These are phyloP conservation scores for Esox niger DNA, from an alignment of 2,113 vertebrate genomes.

Conservation along the genomic window DNA sequence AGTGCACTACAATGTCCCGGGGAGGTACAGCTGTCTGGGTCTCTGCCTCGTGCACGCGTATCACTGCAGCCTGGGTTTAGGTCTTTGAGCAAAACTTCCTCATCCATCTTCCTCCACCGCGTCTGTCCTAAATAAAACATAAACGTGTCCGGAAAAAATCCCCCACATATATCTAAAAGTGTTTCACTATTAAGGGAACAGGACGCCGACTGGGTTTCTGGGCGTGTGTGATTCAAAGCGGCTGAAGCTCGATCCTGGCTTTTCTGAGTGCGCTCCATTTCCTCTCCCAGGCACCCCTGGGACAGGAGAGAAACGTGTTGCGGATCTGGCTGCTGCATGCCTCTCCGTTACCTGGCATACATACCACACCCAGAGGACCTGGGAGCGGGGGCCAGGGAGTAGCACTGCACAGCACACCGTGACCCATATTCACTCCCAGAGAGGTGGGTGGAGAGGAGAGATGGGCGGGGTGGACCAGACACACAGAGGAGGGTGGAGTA, in stretches of 20 bases:
- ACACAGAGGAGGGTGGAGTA: constrained; percentile 22
- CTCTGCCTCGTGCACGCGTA: too few species aligned
- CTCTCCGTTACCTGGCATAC: constrained; percentile 39
- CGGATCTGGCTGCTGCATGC: constrained; percentile 19
- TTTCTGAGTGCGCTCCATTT: constrained; percentile 39
- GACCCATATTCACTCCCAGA: constrained; percentile 54
- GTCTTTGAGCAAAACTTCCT: too few species aligned
- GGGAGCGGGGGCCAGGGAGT: constrained; percentile 5
- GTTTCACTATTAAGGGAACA: too few species aligned
- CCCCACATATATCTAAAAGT: too few species aligned
- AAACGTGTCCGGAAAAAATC: too few species aligned
- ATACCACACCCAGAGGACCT: constrained; percentile 33
- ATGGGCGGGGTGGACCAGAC: constrained; percentile 15
- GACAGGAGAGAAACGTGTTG: constrained; percentile 33
- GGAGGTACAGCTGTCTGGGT: too few species aligned
- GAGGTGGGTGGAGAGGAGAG: constrained; percentile 18
- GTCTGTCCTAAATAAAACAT: too few species aligned
- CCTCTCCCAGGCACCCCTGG: constrained; percentile 30
- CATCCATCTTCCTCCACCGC: too few species aligned
- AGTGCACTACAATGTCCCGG: too few species aligned
- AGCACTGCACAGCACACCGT: constrained; percentile 23
- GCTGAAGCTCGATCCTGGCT: constrained; percentile 29
- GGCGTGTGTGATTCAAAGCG: constrained; percentile 33
- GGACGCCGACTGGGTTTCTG: neutral
- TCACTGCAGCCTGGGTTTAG: too few species aligned